Evolutionary conservation across 2,888 invertebrate genomes (phyloP), one percentile per base, ranked within the genome.

Genomic region (Hartigia nigra): DNA sequence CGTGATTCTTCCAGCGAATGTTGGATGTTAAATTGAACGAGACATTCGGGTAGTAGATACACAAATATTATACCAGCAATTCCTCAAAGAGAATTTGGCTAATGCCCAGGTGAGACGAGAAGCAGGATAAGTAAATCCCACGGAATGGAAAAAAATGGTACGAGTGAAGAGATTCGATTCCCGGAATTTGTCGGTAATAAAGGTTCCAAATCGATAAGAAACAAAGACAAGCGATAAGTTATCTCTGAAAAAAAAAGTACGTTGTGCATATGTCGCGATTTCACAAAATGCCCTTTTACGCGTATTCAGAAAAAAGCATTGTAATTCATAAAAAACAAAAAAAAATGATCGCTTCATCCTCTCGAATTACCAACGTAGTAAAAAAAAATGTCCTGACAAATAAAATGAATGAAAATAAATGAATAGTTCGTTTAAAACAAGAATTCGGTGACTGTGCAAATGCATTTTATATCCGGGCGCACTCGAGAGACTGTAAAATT

Each of bases 371-470:
- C 39, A 39, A 14, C 39, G 14, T 23, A 55, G 9, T 70, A 79
- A 82, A 75, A 75, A 75, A 37, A 75, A 75, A 31, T 69, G 12
- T 55, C 32, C 11, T n/a, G 31, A 31, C 12, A 55, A 72, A 11
- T 14, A 31, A 72, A 37, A 12, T 72, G n/a, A 23, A 72, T 14
- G 11, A 12, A 70, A 70, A 76, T 31, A 78, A 81, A 39, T 31
- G 14, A 4, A n/a, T n/a, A n/a, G 12, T 32, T n/a, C 37, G 34
- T 36, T 77, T 79, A 76, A 78, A 81, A 79, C 74, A 32, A 75
- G 69, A 39, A 69, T 74, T 74, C 79, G 5, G 14, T 70, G 69
- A 69, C 37, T 37, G 69, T 69, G 75, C 39, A 36, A 37, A 69
- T 36, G 31, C 70, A 9, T 74, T 39, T 34, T 76, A 77, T 39